Conservation (phyloP, 2,888 invertebrate genomes). For the Euphydryas editha region DNA sequence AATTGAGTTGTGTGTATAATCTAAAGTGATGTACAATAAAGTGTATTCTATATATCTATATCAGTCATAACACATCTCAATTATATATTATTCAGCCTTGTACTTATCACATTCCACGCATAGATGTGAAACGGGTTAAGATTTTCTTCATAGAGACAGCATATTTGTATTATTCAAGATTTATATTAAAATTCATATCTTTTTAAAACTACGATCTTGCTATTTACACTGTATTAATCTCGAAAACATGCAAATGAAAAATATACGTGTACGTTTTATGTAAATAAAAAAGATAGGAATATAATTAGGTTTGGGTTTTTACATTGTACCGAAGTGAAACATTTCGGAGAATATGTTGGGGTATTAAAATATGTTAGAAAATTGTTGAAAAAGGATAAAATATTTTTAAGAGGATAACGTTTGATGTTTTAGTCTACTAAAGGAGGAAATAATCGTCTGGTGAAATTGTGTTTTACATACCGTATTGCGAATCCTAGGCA, state of each 20-base stretch:
- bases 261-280: background rate
- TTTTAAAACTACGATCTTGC: background rate
- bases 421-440: too few species aligned
- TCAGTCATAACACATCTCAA: too few species aligned
- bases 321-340: constrained; percentile 23
- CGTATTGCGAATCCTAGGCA: too few species aligned
- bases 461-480: too few species aligned
- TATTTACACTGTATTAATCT: constrained; percentile 2
- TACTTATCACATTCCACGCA: background rate
- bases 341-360: constrained; percentile 20
- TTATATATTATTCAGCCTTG: too few species aligned
- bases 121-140: background rate
- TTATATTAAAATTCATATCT: background rate
- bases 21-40: too few species aligned
- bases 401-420: too few species aligned
- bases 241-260: background rate
- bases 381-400: background rate
- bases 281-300: constrained; percentile 6
- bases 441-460: too few species aligned
- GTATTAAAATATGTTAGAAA: constrained; percentile 21
- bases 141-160: background rate
- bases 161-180: background rate
- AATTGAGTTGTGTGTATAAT: too few species aligned
- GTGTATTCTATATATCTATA: too few species aligned
- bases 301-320: constrained; percentile 11